Evolutionary conservation across 92 coral and sea anemone genomes (phyloP), one percentile per base, ranked within the genome.

Genomic region (Epizoanthus rinbou): DNA sequence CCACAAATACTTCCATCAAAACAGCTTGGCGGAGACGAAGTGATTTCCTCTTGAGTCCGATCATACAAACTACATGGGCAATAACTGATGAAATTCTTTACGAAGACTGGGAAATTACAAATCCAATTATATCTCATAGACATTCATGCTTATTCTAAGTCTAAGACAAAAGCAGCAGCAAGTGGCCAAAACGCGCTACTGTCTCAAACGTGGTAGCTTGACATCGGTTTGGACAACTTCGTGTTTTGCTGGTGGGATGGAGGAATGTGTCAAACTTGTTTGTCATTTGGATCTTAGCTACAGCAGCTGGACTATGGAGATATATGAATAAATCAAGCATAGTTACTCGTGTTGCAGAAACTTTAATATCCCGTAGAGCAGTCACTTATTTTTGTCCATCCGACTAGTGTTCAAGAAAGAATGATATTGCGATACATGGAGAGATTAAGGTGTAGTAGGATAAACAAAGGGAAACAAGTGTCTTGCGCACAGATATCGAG

Each of bases 121-220:
- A 10, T 15, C 37, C 35, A 23, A 9, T 72, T 17, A 45, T 25
- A 5, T 17, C 19, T 1, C 31, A 1, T 63, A 50, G 11, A 50
- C 8, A 10, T 50, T 50, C 54, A 9, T 50, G 14, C 15, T 50
- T 50, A 50, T 50, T 10, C 15, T 50, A 50, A 62, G 57, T n/a
- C 35, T 11, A n/a, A 62, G 37, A 78, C 72, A 78, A 78, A 23
- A 78, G 25, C 81, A 33, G 25, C 81, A 33, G 81, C 81, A 58
- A 75, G 81, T 75, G 81, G 81, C 66, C 2, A 57, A 58, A 71
- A 75, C 81, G 37, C 81, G 69, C 81, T 75, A 58, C 68, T 0
- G 71, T 24, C 39, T 25, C 71, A 78, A 78, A 78, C 60, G 82
- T 62, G 58, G 19, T 43, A 1, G 37, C 16, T 60, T 78, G 82